phyloP scores from a whole-genome alignment of 2,113 vertebrate species.

The Noctilio leporinus region DNA sequence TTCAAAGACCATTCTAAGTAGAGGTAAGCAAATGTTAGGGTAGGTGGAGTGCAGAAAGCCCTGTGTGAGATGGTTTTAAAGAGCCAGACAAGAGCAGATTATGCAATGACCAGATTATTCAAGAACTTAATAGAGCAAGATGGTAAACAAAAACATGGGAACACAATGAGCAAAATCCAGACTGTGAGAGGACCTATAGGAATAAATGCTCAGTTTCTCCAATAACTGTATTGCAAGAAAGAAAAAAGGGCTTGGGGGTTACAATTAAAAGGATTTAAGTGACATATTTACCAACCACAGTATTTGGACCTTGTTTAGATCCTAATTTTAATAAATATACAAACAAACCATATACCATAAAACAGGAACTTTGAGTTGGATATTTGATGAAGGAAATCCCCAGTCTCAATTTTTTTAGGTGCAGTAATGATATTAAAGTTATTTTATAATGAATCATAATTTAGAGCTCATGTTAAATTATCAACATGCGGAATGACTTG shows the following conservation, averaged over 20 bases:
- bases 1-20: neutral
- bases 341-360: neutral
- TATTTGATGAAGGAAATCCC: neutral
- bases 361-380: neutral
- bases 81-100: neutral
- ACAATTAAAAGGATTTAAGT: neutral
- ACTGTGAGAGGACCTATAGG: neutral
- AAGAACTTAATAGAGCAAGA: neutral
- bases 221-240: neutral
- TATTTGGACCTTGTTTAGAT: neutral
- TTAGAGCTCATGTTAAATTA: constrained; percentile 17
- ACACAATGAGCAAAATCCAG: neutral
- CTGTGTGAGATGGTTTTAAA: neutral
- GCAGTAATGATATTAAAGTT: neutral
- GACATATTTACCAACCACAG: neutral
- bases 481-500: neutral
- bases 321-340: neutral
- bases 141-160: neutral
- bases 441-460: neutral
- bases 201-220: neutral
- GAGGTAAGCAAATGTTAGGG: neutral
- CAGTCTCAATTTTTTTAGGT: neutral
- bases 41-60: neutral
- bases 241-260: neutral
- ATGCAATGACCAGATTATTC: neutral